A percentile compares a stretch with the other conserved stretches of the same genome.
Conservation (phyloP, 2,888 invertebrate species). For the Macaria liturata region DNA sequence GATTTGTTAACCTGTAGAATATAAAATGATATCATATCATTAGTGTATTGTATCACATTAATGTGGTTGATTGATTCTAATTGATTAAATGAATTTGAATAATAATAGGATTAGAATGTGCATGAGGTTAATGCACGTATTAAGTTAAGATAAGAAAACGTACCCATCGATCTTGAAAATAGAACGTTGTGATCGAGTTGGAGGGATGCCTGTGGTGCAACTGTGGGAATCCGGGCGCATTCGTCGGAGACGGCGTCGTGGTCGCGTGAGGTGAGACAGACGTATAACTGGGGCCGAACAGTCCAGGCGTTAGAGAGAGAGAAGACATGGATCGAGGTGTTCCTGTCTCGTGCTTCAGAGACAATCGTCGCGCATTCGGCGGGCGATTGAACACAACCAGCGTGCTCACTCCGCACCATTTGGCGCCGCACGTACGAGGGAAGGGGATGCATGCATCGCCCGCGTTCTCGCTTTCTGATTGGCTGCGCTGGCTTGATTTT, state of each 20-base stretch:
- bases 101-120: too few species aligned
- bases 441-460: slow-evolving; percentile 95
- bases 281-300: slow-evolving; percentile 63
- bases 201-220: slow-evolving; percentile 78
- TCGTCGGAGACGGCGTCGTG: slow-evolving; percentile 78
- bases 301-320: slow-evolving; percentile 62
- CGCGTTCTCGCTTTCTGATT: slow-evolving; percentile 77
- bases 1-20: too few species aligned
- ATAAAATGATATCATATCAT: too few species aligned
- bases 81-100: too few species aligned
- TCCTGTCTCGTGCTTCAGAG: slow-evolving; percentile 86
- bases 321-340: slow-evolving; percentile 87
- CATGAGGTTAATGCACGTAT: too few species aligned
- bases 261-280: slow-evolving; percentile 78
- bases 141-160: slow-evolving; percentile 39
- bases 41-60: too few species aligned
- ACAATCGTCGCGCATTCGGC: slow-evolving; percentile 86
- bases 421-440: slow-evolving; percentile 96
- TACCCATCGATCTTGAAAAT: slow-evolving; percentile 90
- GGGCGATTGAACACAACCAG: slow-evolving; percentile 94
- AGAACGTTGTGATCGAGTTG: slow-evolving; percentile 89
- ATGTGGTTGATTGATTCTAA: too few species aligned
- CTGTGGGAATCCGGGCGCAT: slow-evolving; percentile 74
- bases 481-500: slow-evolving; percentile 75
- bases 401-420: slow-evolving; percentile 94